Evolutionary conservation across 2,797 vertebrate species (phyloP), one percentile per base, ranked within the genome.

Genomic region (Enoplosus armatus): DNA sequence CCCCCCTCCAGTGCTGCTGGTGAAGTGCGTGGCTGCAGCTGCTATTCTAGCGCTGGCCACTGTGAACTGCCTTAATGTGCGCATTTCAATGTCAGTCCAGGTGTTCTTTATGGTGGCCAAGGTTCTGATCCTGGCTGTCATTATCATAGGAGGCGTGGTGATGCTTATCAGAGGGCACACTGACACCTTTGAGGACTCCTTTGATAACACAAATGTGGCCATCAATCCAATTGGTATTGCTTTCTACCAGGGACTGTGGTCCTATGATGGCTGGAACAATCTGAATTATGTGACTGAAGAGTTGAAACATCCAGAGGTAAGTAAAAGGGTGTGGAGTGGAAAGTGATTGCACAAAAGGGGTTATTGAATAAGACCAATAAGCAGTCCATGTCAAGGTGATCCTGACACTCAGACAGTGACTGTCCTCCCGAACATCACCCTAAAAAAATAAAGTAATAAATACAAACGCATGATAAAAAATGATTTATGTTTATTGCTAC

Each of bases 221-320:
- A 85, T 95, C 2, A 94, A 92, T 54, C 27, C 90, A 2, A 89
- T 98, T 14, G 95, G 95, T 26, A 93, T 96, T 63, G 97, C 97
- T 0, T 96, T 98, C 88, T 98, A 96, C 90, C 97, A 98, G 90
- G 97, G 97, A 0, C 93, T 98, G 51, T 98, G 97, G 97, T 96
- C 97, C 27, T 98, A 95, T 0, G 96, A 97, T 16, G 96, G 97
- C 43, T 98, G 97, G 97, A 98, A 95, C 87, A 97, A 95, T 80
- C 89, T 98, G 81, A 98, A 97, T 85, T 95, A 90, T 47, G 93
- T 97, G 47, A 96, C 94, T 0, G 97, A 98, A 69, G 97, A 98
- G 82, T 85, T 98, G 63, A 97, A 95, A 83, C 96, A 93, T 11
- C 95, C 97, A 10, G 95, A 98, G 87, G 97, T 97, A 83, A 93